Evolutionary conservation across 2,888 invertebrate species (phyloP).

Genomic region (Hymenopus coronatus): DNA sequence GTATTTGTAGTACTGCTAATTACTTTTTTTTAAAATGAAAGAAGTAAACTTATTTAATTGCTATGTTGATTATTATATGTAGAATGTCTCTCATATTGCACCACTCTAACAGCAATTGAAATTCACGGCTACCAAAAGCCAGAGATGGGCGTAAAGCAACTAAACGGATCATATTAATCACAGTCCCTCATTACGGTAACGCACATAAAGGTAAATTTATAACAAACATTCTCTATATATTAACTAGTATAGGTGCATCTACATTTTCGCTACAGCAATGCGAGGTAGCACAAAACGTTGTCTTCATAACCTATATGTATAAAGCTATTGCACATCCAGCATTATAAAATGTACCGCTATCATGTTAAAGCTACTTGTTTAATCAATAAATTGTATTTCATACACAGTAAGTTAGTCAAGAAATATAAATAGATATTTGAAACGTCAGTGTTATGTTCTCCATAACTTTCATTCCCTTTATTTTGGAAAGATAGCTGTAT

Average conservation of each 20-base stretch:
- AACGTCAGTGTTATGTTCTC: too few species aligned
- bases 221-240: neutral
- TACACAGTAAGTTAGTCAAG: too few species aligned
- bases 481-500: too few species aligned
- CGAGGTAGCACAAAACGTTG: neutral
- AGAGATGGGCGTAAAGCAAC: neutral
- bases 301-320: neutral
- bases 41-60: neutral
- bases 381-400: too few species aligned
- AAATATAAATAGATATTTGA: too few species aligned
- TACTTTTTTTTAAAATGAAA: neutral
- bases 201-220: neutral
- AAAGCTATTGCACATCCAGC: too few species aligned
- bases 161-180: neutral
- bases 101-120: neutral
- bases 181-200: neutral
- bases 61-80: neutral
- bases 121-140: neutral
- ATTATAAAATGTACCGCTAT: too few species aligned
- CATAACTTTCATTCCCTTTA: too few species aligned
- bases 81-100: neutral
- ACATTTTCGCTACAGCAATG: neutral
- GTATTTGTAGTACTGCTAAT: too few species aligned
- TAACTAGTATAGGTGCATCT: neutral
- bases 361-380: rapidly evolving